Evolutionary conservation across 2,113 vertebrate genomes (phyloP).

Genomic region (Nyctereutes procyonoides): DNA sequence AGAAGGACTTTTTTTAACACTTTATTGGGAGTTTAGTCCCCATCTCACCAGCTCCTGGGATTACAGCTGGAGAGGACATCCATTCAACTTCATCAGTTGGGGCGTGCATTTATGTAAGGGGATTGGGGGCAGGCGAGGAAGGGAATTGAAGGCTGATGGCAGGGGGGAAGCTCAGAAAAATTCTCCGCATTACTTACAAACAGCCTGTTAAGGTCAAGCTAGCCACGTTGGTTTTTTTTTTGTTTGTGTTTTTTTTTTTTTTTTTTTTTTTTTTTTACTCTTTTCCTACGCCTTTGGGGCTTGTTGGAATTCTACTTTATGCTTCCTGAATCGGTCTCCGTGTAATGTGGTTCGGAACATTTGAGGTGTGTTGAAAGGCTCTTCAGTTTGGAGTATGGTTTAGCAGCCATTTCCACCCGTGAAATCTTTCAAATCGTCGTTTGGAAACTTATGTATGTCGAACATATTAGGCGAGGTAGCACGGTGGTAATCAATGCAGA

Average conservation of each 20-base stretch:
- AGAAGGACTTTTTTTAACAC: slow-evolving; percentile 68
- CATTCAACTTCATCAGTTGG: slow-evolving; percentile 28
- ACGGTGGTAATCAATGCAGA: not conserved
- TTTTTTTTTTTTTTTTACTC: not conserved
- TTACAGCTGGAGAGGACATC: not conserved
- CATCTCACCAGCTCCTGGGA: not conserved
- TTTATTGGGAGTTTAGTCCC: slow-evolving; percentile 67
- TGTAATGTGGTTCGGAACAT: not conserved
- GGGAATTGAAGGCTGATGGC: not conserved
- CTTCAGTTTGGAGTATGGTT: not conserved
- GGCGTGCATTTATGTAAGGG: not conserved
- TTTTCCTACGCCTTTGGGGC: slow-evolving; percentile 29
- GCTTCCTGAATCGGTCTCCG: not conserved
- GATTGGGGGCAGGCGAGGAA: not conserved
- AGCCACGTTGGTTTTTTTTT: not conserved
- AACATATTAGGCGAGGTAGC: not conserved
- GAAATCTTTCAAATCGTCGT: not conserved
- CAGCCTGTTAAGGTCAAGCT: slow-evolving; percentile 59
- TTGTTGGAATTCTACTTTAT: slow-evolving; percentile 60
- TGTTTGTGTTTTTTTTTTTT: too few relatives aligned
- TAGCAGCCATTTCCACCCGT: slow-evolving; percentile 61
- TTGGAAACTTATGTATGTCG: slow-evolving; percentile 29
- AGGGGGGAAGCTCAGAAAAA: slow-evolving; percentile 56
- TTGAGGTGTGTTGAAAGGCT: slow-evolving; percentile 38
- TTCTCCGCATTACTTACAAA: slow-evolving; percentile 63